Evolutionary conservation across 1,140 invertebrate species (phyloP), one percentile per base, ranked within the genome.

Genomic region (Drosophila littoralis): DNA sequence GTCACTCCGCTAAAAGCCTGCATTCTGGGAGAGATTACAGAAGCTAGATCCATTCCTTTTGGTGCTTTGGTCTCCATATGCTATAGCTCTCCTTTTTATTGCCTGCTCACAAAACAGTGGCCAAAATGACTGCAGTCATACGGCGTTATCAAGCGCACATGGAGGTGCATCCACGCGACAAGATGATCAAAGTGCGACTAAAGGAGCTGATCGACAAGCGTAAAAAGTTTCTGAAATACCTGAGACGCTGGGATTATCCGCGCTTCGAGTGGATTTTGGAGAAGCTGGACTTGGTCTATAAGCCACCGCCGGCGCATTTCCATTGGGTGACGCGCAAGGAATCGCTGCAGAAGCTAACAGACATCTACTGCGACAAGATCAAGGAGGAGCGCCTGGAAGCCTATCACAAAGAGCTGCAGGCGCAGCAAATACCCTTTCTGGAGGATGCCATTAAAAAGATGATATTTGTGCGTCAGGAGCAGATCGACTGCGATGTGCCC

Each of bases 211-310:
- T 98, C 55, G 95, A 96, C 22, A 95, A 94, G 86, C 94, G 97
- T 51, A 96, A 95, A 79, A 96, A 96, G 84, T 92, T 93, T 35
- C 88, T 98, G 4, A 96, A 94, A 77, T 92, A 93, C 60, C 90
- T 98, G 17, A 92, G 97, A 35, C 93, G 93, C 40, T 94, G 94
- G 93, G 97, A 98, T 91, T 97, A 97, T 91, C 96, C 95, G 77
- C 94, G 95, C 50, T 98, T 97, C 91, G 96, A 97, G 92, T 98
- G 96, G 96, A 77, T 98, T n/a, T 82, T 98, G 7, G 96, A 97
- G 78, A 94, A 95, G 86, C 91, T 98, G 1, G 95, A 97, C 78
- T 93, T 98, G 69, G 93, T 95, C 42, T 98, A 96, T 81, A 95
- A 96, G 83, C 94, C 94, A 28, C 89, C 93, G 66, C 95, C 96